Evolutionary conservation across 2,113 vertebrate genomes (phyloP).

Genomic region (Corynorhinus townsendii): DNA sequence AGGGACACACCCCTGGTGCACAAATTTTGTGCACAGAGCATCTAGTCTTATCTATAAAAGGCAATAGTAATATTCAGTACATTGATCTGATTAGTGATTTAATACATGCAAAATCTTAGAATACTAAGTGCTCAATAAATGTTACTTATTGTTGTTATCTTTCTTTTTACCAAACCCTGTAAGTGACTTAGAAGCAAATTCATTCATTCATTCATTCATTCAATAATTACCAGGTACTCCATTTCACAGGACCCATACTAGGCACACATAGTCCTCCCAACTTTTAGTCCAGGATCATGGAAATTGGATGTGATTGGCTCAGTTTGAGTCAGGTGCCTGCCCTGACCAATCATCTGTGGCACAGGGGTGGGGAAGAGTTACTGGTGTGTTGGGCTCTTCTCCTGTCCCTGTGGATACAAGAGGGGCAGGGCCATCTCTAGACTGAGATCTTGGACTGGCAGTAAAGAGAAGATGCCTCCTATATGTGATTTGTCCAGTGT

Average conservation of each 20-base stretch:
- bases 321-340: not conserved
- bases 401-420: not conserved
- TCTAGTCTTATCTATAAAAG: not conserved
- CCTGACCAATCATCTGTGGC: not conserved
- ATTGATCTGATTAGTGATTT: not conserved
- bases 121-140: not conserved
- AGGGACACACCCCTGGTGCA: too few relatives aligned
- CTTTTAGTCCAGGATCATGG: not conserved
- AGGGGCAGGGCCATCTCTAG: not conserved
- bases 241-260: not conserved
- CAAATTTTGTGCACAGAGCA: too few relatives aligned
- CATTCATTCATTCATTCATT: not conserved
- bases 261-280: not conserved
- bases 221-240: not conserved
- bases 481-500: not conserved
- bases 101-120: not conserved
- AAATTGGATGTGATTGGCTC: not conserved
- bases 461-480: not conserved
- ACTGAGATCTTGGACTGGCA: not conserved
- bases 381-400: not conserved
- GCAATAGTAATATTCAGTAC: not conserved
- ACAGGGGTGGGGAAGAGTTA: not conserved
- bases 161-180: not conserved
- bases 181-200: not conserved
- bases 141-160: not conserved